Evolutionary conservation across 2,888 invertebrate genomes (phyloP).

Genomic region (Phortica magna): DNA sequence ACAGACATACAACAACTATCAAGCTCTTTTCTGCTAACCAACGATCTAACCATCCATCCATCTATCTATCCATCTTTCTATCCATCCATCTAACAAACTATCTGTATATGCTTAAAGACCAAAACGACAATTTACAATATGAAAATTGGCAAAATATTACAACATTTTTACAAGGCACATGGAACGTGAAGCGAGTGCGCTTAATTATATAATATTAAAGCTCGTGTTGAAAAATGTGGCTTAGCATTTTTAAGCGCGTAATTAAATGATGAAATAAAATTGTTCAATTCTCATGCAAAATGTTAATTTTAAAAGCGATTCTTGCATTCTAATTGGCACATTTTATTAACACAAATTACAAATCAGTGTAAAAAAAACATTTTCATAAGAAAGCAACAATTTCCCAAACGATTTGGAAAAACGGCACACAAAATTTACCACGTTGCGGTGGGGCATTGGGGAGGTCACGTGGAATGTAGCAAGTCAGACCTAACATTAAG

Average conservation of each 20-base stretch:
- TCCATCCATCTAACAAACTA: too few relatives aligned
- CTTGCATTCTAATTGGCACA: constrained; percentile 60
- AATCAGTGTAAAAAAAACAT: constrained; percentile 43
- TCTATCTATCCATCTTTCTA: too few relatives aligned
- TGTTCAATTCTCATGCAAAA: constrained; percentile 63
- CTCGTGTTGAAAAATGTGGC: constrained; percentile 6
- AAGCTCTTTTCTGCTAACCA: too few relatives aligned
- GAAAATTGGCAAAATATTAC: too few relatives aligned
- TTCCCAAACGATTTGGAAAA: constrained; percentile 63
- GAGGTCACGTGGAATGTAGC: too few relatives aligned
- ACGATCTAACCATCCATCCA: too few relatives aligned
- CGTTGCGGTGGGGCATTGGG: constrained; percentile 38
- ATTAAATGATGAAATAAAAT: constrained; percentile 65
- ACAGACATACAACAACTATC: too few relatives aligned
- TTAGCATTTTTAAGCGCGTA: constrained; percentile 37
- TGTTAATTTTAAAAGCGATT: constrained; percentile 58
- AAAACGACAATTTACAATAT: too few relatives aligned
- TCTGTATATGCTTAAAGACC: too few relatives aligned
- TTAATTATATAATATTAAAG: not conserved
- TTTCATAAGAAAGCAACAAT: constrained; percentile 50
- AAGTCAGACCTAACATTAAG: too few relatives aligned
- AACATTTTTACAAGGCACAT: too few relatives aligned
- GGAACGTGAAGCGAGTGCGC: too few relatives aligned
- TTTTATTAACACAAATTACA: constrained; percentile 52
- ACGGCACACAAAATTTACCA: constrained; percentile 47